These are phyloP conservation scores for Stictonetta naevosa DNA, from an alignment of 2,113 vertebrate species.

Conservation along the genomic window DNA sequence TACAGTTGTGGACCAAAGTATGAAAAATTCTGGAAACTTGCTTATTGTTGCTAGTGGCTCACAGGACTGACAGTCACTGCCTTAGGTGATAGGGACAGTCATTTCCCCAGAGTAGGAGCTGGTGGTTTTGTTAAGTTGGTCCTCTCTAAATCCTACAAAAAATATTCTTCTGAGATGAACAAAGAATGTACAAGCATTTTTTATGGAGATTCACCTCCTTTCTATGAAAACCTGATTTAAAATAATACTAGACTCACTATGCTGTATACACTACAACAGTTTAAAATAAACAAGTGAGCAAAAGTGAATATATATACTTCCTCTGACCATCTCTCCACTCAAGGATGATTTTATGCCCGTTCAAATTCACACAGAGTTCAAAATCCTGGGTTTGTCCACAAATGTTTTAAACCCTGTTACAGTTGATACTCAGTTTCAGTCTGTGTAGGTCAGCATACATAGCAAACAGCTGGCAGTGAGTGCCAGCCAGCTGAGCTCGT, in stretches of 20 bases:
- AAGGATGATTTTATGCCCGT: neutral
- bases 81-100: neutral
- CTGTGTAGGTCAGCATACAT: neutral
- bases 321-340: neutral
- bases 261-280: neutral
- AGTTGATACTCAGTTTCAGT: neutral
- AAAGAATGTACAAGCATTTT: neutral
- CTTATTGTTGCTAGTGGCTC: neutral
- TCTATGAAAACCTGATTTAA: neutral
- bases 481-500: neutral
- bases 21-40: neutral
- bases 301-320: neutral
- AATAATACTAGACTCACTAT: neutral
- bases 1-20: neutral
- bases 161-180: neutral
- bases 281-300: neutral
- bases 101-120: neutral
- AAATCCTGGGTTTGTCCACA: neutral
- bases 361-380: neutral
- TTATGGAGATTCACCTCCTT: neutral
- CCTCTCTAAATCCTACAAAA: neutral
- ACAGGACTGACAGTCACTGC: too few species aligned
- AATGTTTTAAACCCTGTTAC: neutral
- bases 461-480: neutral
- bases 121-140: neutral